Percentiles rank a stretch among this genome's conserved stretches.
Conservation (phyloP, 2,888 invertebrate species). For the Drosophila tanythrix region DNA sequence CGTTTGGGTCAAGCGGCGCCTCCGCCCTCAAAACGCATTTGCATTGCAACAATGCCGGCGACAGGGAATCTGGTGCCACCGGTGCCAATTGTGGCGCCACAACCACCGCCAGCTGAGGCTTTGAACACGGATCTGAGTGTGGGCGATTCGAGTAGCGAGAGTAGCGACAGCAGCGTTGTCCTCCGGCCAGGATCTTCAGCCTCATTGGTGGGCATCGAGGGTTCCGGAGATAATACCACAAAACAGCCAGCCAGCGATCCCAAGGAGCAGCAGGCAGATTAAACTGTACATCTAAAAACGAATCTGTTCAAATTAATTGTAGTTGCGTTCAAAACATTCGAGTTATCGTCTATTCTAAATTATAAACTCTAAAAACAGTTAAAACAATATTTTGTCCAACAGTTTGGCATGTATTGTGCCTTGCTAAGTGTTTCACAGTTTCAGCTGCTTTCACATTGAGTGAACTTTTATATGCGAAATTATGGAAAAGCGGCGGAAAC, state of each 20-base stretch:
- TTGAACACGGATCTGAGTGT: conserved; percentile 45
- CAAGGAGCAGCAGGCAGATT: conserved; percentile 46
- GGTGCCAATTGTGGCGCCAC: conserved; percentile 30
- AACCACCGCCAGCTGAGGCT: conserved; percentile 52
- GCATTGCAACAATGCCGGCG: conserved; percentile 47
- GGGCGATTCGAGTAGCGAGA: conserved; percentile 73
- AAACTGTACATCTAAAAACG: conserved; percentile 6
- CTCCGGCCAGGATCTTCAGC: conserved; percentile 56
- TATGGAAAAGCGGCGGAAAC: conserved; percentile 19
- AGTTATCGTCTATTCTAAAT: conserved; percentile 38
- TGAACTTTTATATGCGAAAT: not conserved
- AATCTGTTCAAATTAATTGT: conserved; percentile 19
- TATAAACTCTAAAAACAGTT: conserved; percentile 23
- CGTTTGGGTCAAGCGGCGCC: conserved; percentile 79
- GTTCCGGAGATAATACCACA: conserved; percentile 58
- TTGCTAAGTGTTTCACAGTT: conserved; percentile 20
- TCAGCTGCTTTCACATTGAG: not conserved
- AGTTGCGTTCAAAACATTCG: conserved; percentile 36
- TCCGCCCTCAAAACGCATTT: conserved; percentile 73
- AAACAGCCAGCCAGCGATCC: conserved; percentile 14
- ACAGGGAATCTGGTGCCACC: conserved; percentile 45
- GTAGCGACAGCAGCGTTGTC: conserved; percentile 72
- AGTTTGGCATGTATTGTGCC: conserved; percentile 11
- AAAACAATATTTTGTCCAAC: not conserved
- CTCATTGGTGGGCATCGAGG: conserved; percentile 42